phyloP scores from a whole-genome alignment of 2,888 invertebrate genomes.

The Eubasilissa splendida region DNA sequence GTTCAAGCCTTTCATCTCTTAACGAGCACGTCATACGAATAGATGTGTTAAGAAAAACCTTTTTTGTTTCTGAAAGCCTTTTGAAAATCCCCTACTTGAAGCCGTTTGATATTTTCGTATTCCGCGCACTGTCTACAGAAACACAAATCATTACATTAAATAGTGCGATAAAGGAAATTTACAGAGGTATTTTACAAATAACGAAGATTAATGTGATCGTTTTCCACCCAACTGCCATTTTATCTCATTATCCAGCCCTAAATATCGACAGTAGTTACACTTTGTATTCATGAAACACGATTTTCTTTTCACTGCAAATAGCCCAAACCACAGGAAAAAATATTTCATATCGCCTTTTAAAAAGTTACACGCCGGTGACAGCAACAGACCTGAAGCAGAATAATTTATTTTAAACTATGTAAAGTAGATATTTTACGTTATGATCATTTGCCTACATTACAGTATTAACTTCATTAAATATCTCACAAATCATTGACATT shows the following conservation, averaged over 20 bases:
- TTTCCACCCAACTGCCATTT: slow-evolving; percentile 29
- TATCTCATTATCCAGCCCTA: slow-evolving; percentile 38
- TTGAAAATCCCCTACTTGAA: too few species aligned
- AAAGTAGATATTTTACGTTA: too few species aligned
- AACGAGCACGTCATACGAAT: too few species aligned
- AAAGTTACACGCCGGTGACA: background rate
- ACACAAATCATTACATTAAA: slow-evolving; percentile 23
- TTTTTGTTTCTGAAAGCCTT: too few species aligned
- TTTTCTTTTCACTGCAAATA: background rate
- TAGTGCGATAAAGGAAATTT: slow-evolving; percentile 12
- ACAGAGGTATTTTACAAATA: slow-evolving; percentile 33
- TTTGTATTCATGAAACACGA: slow-evolving; percentile 38
- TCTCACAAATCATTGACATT: too few species aligned
- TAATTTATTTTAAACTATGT: background rate
- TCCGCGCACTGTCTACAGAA: slow-evolving; percentile 11
- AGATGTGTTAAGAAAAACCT: too few species aligned
- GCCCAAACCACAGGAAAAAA: background rate
- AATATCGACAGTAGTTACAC: slow-evolving; percentile 30
- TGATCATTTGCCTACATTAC: too few species aligned
- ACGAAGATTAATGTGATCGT: slow-evolving; percentile 43
- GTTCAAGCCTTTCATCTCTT: too few species aligned
- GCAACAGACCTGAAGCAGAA: background rate
- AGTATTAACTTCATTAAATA: too few species aligned
- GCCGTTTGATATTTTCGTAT: background rate
- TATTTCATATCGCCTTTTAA: slow-evolving; percentile 17